Percentiles rank a stretch among this genome's conserved stretches.
Conservation (phyloP, 1,140 invertebrate species). For the Cotesia vestalis region DNA sequence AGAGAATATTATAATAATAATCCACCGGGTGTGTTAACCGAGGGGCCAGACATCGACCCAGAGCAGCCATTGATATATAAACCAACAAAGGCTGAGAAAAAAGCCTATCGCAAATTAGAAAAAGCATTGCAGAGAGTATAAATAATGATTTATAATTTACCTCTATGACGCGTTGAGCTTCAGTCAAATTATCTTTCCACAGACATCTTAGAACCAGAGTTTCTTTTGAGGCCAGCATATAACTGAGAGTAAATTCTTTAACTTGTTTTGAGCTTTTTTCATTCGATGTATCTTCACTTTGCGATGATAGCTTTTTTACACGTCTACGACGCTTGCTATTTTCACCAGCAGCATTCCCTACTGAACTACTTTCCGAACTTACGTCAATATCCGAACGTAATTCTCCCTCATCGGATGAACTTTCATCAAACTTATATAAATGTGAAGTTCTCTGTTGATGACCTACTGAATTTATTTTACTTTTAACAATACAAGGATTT, state of each 20-base stretch:
- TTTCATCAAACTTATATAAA: conserved; percentile 48
- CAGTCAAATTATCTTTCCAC: conserved; percentile 53
- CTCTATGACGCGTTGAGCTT: conserved; percentile 54
- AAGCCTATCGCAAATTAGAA: conserved; percentile 49
- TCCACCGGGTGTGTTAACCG: conserved; percentile 49
- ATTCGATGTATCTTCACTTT: conserved; percentile 15
- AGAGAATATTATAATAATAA: conserved; percentile 53
- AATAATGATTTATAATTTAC: conserved; percentile 43
- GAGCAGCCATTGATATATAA: conserved; percentile 42
- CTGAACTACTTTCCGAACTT: conserved; percentile 49
- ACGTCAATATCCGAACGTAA: conserved; percentile 47
- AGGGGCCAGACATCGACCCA: conserved; percentile 21
- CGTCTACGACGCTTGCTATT: conserved; percentile 43
- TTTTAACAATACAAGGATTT: neutral
- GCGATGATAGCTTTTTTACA: conserved; percentile 34
- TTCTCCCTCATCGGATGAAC: conserved; percentile 47
- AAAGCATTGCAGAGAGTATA: conserved; percentile 52
- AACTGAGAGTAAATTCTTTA: conserved; percentile 50
- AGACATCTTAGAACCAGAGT: conserved; percentile 55
- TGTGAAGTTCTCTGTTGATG: conserved; percentile 37
- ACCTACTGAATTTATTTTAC: conserved; percentile 37
- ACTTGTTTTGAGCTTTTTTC: conserved; percentile 34
- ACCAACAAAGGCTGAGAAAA: conserved; percentile 49
- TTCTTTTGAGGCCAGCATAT: conserved; percentile 54
- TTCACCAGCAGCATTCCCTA: conserved; percentile 27